phyloP scores from a whole-genome alignment of 2,113 vertebrate species.

The Tychaedon coryphoeus region DNA sequence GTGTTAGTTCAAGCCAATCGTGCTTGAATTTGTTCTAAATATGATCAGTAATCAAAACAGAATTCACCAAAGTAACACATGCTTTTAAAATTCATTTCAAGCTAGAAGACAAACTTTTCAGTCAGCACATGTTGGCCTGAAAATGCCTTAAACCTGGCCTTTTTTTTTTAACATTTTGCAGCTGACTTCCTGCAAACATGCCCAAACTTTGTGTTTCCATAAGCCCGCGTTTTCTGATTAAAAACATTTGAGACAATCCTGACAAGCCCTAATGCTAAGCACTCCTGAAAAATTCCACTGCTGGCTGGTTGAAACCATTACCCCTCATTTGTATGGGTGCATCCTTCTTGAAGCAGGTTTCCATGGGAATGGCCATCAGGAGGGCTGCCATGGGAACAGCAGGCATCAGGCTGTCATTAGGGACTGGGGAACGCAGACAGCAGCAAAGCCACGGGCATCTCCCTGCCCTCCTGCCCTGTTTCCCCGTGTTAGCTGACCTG shows the following conservation, averaged over 20 bases:
- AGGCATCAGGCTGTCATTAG: not conserved
- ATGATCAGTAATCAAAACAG: not conserved
- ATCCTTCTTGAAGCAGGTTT: not conserved
- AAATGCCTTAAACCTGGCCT: not conserved
- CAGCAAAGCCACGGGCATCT: not conserved
- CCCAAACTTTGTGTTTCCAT: not conserved
- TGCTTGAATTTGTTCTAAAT: not conserved
- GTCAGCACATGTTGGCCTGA: not conserved
- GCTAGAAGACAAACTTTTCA: not conserved
- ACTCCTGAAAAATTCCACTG: not conserved
- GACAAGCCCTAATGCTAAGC: not conserved
- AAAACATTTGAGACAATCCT: not conserved
- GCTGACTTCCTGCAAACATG: not conserved
- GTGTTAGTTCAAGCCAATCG: not conserved
- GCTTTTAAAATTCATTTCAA: not conserved
- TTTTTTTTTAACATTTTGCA: not conserved
- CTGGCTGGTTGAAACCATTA: not conserved
- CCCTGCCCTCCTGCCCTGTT: not conserved
- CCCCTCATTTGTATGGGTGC: not conserved
- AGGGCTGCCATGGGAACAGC: not conserved
- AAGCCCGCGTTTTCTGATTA: not conserved
- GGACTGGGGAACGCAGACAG: not conserved
- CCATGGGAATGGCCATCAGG: not conserved
- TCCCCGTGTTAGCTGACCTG: not conserved
- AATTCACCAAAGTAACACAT: not conserved